Conservation (phyloP, 1,140 invertebrate genomes). For the Nephotettix cincticeps region DNA sequence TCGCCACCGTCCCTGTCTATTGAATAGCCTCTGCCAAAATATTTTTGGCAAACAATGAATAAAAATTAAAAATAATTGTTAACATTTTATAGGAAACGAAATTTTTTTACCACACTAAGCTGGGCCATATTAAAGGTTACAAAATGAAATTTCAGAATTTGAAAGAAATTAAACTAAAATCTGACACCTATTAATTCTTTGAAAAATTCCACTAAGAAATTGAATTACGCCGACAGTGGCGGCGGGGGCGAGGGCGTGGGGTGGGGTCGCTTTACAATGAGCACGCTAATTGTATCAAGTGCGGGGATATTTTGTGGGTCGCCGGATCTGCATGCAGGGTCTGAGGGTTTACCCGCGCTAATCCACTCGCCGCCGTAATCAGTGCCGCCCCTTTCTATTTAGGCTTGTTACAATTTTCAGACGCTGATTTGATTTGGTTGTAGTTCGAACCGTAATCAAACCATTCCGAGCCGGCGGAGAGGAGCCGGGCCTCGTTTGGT, state of each 20-base stretch:
- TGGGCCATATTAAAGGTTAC: too few relatives aligned
- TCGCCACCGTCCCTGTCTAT: too few relatives aligned
- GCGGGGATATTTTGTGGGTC: conserved; percentile 22
- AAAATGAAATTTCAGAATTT: too few relatives aligned
- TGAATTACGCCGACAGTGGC: too few relatives aligned
- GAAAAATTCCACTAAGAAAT: too few relatives aligned
- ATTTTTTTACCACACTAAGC: too few relatives aligned
- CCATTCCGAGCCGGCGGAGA: neutral
- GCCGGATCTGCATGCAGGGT: conserved; percentile 6
- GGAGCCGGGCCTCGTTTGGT: neutral
- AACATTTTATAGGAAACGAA: too few relatives aligned
- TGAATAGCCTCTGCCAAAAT: too few relatives aligned
- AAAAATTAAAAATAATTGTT: too few relatives aligned
- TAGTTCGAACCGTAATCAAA: conserved; percentile 15
- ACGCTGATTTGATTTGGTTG: conserved; percentile 23
- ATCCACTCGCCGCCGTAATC: conserved; percentile 15
- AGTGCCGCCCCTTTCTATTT: conserved; percentile 23
- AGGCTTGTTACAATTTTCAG: conserved; percentile 26
- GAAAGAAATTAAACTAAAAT: too few relatives aligned
- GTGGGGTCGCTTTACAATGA: conserved; percentile 15
- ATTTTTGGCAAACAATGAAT: too few relatives aligned
- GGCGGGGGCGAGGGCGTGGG: neutral
- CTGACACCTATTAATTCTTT: too few relatives aligned
- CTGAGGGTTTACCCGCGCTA: neutral
- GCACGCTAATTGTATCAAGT: conserved; percentile 23